A percentile compares a stretch with the other conserved stretches of the same genome.
These are phyloP conservation scores for Amphiduros pacificus DNA, from an alignment of 2,888 invertebrate genomes.

Conservation along the genomic window DNA sequence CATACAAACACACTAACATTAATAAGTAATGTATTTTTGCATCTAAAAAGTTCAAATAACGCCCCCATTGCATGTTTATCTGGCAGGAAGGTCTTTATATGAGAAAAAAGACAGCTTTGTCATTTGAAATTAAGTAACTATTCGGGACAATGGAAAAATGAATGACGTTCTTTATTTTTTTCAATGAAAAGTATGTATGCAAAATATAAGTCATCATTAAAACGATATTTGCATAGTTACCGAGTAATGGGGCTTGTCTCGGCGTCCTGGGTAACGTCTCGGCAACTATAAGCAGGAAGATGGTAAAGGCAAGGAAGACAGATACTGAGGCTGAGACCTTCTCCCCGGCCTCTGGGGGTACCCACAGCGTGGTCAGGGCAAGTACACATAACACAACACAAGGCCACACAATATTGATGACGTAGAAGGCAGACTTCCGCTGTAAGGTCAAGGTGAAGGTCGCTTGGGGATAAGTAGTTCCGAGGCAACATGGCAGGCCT, in stretches of 20 bases:
- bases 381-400: constrained; percentile 7
- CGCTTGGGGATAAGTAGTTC: constrained; percentile 4
- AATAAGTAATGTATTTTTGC: no score
- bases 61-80: no score
- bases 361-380: constrained; percentile 8
- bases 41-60: no score
- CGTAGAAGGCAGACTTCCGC: constrained; percentile 3
- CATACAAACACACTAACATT: no score
- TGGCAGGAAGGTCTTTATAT: no score
- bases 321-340: neutral
- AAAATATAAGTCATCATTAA: no score
- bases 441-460: neutral
- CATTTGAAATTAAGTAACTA: no score
- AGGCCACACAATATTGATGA: constrained; percentile 6
- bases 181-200: no score
- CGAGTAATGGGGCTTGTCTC: constrained; percentile 6
- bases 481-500: constrained; percentile 4
- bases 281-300: constrained; percentile 8
- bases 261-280: constrained; percentile 7
- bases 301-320: constrained; percentile 14
- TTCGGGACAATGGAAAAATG: no score
- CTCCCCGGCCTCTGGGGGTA: constrained; percentile 8
- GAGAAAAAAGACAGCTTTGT: no score
- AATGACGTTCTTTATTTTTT: no score
- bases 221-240: no score